phyloP scores from a whole-genome alignment of 2,888 invertebrate genomes.

The Camptogramma bilineatum region DNA sequence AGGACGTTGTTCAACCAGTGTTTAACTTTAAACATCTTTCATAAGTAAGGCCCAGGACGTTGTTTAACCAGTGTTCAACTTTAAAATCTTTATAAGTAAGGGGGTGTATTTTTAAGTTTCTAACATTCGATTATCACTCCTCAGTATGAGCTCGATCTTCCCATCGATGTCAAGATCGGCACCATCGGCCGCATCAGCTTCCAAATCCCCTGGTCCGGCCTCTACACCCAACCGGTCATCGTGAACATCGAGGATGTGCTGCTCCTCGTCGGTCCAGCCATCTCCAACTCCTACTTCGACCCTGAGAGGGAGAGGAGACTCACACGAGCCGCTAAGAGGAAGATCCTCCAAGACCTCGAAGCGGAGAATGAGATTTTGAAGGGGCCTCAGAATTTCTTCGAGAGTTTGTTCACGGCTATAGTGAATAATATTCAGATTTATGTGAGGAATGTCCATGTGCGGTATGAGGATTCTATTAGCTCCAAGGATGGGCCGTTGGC shows the following conservation, averaged over 20 bases:
- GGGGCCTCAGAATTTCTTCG: slow-evolving; percentile 88
- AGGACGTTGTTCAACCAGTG: too few relatives aligned
- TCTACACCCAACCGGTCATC: slow-evolving; percentile 90
- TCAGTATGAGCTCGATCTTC: slow-evolving; percentile 92
- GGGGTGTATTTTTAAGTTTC: too few relatives aligned
- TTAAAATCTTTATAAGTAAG: too few relatives aligned
- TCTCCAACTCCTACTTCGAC: slow-evolving; percentile 88
- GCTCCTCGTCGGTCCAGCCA: slow-evolving; percentile 90
- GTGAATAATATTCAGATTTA: slow-evolving; percentile 93
- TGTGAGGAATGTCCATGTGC: slow-evolving; percentile 91
- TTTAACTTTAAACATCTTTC: too few relatives aligned
- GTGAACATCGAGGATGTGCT: slow-evolving; percentile 91
- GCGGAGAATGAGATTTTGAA: slow-evolving; percentile 85
- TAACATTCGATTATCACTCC: background rate
- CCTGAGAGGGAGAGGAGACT: slow-evolving; percentile 90
- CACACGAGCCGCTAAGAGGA: slow-evolving; percentile 89
- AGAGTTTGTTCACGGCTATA: slow-evolving; percentile 90
- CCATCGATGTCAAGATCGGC: slow-evolving; percentile 93
- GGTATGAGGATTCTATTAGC: slow-evolving; percentile 91
- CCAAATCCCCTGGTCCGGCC: slow-evolving; percentile 92
- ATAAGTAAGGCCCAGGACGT: too few relatives aligned
- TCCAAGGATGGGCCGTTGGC: slow-evolving; percentile 88
- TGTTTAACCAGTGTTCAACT: too few relatives aligned
- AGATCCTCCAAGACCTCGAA: slow-evolving; percentile 88
- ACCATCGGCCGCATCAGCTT: slow-evolving; percentile 90